Evolutionary conservation across 2,797 vertebrate species (phyloP).

Genomic region (Anisognathus igniventris): DNA sequence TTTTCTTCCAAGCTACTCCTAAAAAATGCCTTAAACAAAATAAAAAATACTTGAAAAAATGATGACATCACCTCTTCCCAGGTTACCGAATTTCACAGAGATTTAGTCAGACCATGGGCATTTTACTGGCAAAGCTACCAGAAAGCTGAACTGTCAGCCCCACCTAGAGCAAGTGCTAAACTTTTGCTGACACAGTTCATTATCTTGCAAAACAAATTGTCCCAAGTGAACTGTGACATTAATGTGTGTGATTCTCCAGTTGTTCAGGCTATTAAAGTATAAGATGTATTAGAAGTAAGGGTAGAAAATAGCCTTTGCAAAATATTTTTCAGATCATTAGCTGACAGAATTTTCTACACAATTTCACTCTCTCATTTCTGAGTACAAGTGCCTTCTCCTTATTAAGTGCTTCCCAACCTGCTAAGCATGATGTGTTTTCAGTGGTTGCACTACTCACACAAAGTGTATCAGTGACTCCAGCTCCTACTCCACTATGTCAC

Average conservation of each 20-base stretch:
- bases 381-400: conserved; percentile 25
- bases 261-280: conserved; percentile 49
- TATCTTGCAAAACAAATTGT: conserved; percentile 54
- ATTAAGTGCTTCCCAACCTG: background rate
- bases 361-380: conserved; percentile 48
- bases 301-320: conserved; percentile 58
- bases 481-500: background rate
- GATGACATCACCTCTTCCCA: background rate
- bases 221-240: conserved; percentile 53
- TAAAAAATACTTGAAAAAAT: background rate
- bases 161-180: background rate
- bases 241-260: conserved; percentile 17
- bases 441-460: background rate
- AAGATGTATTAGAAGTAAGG: conserved; percentile 54
- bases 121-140: background rate
- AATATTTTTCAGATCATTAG: conserved; percentile 69
- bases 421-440: background rate
- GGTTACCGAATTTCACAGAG: background rate
- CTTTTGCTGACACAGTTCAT: conserved; percentile 53
- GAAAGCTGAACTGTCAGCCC: background rate
- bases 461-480: background rate
- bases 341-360: conserved; percentile 63
- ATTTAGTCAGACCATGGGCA: background rate
- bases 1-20: background rate
- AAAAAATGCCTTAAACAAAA: background rate